Conservation (phyloP, 2,888 invertebrate species). For the Venustoraphidia nigricollis region DNA sequence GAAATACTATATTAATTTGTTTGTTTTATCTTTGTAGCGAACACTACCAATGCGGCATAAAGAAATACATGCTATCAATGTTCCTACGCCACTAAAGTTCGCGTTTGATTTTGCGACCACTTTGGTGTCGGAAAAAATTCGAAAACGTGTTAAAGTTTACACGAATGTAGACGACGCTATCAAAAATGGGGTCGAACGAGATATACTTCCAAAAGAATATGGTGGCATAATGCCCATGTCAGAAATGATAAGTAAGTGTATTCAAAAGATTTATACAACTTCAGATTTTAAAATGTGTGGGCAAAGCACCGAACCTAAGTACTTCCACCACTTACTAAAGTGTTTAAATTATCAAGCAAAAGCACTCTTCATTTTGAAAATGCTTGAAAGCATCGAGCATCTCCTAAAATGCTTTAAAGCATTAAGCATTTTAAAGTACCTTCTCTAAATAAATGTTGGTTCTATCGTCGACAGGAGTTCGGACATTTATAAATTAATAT, state of each 20-base stretch:
- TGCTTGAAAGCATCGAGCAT: too few relatives aligned
- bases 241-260: slow-evolving; percentile 59
- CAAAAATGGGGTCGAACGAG: slow-evolving; percentile 24
- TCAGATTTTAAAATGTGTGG: too few relatives aligned
- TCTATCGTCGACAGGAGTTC: too few relatives aligned
- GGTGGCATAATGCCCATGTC: slow-evolving; percentile 71
- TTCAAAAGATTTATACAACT: background rate
- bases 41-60: slow-evolving; percentile 68
- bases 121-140: slow-evolving; percentile 61
- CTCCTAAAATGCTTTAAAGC: too few relatives aligned
- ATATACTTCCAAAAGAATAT: slow-evolving; percentile 60
- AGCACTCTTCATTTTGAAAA: too few relatives aligned
- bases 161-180: slow-evolving; percentile 41
- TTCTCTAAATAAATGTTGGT: too few relatives aligned
- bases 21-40: slow-evolving; percentile 33
- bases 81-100: slow-evolving; percentile 58
- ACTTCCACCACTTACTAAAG: too few relatives aligned
- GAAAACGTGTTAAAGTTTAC: slow-evolving; percentile 50
- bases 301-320: too few relatives aligned
- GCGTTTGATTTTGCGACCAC: slow-evolving; percentile 63
- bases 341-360: too few relatives aligned
- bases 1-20: background rate
- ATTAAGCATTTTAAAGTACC: too few relatives aligned
- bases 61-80: slow-evolving; percentile 60
- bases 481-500: too few relatives aligned